Conservation (phyloP, 1,140 invertebrate genomes). For the Brachionus sp. region DNA sequence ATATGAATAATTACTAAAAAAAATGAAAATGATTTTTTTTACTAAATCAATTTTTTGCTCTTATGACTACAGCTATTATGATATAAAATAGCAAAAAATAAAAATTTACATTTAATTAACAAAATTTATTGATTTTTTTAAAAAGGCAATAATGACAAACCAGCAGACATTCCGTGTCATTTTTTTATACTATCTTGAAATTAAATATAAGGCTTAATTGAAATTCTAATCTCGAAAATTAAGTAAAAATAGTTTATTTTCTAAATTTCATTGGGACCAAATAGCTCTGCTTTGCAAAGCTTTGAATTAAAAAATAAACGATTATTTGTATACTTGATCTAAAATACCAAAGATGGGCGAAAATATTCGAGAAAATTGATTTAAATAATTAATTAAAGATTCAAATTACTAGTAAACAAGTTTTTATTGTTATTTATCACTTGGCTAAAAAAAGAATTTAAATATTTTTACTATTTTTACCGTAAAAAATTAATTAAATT, state of each 20-base stretch:
- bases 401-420: background rate
- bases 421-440: background rate
- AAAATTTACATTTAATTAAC: slow-evolving; percentile 6
- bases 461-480: background rate
- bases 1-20: background rate
- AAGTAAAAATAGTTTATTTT: background rate
- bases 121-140: background rate
- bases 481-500: background rate
- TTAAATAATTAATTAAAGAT: background rate
- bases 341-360: background rate
- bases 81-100: background rate
- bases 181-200: background rate
- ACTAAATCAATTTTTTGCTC: background rate
- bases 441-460: background rate
- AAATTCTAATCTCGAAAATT: background rate
- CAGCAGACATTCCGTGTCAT: background rate
- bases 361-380: background rate
- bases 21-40: background rate
- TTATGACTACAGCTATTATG: background rate
- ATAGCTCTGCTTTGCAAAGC: background rate
- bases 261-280: background rate
- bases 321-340: background rate
- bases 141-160: background rate
- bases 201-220: background rate
- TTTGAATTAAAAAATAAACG: background rate